A percentile compares a stretch with the other conserved stretches of the same genome.
These are phyloP conservation scores for Ichneumon xanthorius DNA, from an alignment of 2,888 invertebrate genomes.

Conservation along the genomic window DNA sequence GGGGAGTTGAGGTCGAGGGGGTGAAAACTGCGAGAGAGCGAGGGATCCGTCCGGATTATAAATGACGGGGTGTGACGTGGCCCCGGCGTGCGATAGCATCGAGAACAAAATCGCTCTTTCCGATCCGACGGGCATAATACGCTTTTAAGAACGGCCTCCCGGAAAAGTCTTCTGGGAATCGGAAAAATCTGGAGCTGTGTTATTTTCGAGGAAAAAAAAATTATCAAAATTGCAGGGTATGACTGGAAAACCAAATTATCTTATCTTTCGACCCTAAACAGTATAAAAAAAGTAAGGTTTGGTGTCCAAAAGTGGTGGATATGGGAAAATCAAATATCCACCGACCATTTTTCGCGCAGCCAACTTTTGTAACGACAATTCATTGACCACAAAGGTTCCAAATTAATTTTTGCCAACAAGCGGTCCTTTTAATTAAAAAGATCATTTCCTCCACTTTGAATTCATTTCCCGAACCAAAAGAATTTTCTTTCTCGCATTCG, in stretches of 20 bases:
- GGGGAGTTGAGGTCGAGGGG: slow-evolving; percentile 46
- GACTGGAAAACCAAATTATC: not conserved
- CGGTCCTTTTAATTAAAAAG: not conserved
- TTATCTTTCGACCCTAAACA: not conserved
- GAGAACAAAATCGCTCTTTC: slow-evolving; percentile 76
- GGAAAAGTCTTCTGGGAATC: slow-evolving; percentile 16
- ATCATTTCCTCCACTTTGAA: not conserved
- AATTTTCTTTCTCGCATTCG: not conserved
- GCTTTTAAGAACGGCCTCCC: slow-evolving; percentile 73
- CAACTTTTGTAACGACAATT: no score
- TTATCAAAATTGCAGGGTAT: not conserved
- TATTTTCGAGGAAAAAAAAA: not conserved
- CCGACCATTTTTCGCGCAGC: not conserved
- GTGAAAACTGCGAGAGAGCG: slow-evolving; percentile 45
- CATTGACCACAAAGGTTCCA: not conserved
- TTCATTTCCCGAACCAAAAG: not conserved
- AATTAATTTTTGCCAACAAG: not conserved
- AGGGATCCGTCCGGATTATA: slow-evolving; percentile 70
- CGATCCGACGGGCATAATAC: slow-evolving; percentile 75
- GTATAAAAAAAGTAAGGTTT: not conserved
- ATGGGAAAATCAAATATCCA: not conserved
- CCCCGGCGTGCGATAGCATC: slow-evolving; percentile 52
- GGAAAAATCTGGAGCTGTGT: not conserved
- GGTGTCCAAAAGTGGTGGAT: no score
- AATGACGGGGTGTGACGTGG: slow-evolving; percentile 68